Base-by-base conservation (phyloP, 2,888 invertebrate genomes). In the Melitaea athalia region DNA sequence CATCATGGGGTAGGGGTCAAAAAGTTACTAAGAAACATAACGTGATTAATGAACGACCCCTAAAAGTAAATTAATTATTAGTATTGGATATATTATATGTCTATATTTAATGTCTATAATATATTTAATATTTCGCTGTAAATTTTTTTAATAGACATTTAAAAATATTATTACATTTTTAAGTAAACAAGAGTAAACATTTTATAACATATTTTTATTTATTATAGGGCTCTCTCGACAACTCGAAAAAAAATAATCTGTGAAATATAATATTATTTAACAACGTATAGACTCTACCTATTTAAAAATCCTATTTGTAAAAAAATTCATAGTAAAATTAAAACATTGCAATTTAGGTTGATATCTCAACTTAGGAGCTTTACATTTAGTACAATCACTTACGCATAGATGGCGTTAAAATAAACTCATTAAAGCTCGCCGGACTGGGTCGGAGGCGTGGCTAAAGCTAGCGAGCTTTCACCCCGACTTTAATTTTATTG, bases 401-500 rank as follows among this genome's bases (percentile, higher is more conserved):
- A 49, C 57, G 75, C 71, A 69, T 72, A 91, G 92, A 89, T 91
- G 91, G 84, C 87, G 82, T 69, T 78, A 72, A 68, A 64, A 64
- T 50, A 70, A 63, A 52, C 47, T 57, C 42, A 61, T 72, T 70
- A 79, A 84, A 85, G 85, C 84, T 81, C 70, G 72, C 72, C 65
- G 69, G 74, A 74, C 74, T 74, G 75, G 74, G 79, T 77, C 74
- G 70, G 81, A 86, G 88, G 89, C 85, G 90, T 87, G 91, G 89
- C 83, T 71, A 57, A 38, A 10, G 15, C 57, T n/a, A 72, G 74
- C 72, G 81, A 85, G 87, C 88, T 87, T 89, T 89, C 86, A 86
- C 89, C 88, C 87, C 81, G 78, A 68, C 72, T 81, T 79, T 79
- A 82, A 83, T 79, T 70, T 79, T 88, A 91, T 91, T 86, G 92